These are phyloP conservation scores for Octodonta nipae DNA, from an alignment of 2,888 invertebrate genomes.

Conservation along the genomic window DNA sequence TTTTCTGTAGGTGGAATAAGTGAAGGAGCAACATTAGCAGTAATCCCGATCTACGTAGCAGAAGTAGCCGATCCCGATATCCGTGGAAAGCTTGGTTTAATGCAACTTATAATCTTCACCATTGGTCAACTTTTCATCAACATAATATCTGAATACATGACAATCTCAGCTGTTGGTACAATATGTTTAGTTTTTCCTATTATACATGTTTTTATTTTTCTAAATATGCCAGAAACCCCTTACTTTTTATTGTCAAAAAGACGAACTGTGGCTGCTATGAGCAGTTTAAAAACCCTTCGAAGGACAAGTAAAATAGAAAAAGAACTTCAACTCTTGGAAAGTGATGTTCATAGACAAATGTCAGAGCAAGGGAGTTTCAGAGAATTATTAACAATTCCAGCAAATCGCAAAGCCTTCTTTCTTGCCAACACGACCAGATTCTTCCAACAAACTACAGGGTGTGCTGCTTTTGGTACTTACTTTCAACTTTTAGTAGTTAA, in stretches of 20 bases:
- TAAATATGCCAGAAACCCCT: slow-evolving; percentile 28
- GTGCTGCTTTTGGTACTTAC: slow-evolving; percentile 22
- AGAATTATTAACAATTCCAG: slow-evolving; percentile 42
- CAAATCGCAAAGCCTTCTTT: slow-evolving; percentile 47
- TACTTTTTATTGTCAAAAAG: slow-evolving; percentile 25
- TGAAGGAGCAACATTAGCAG: slow-evolving; percentile 19
- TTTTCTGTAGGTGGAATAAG: slow-evolving; percentile 18
- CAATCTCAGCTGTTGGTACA: slow-evolving; percentile 15
- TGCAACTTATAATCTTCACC: slow-evolving; percentile 3
- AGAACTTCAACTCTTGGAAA: slow-evolving; percentile 19
- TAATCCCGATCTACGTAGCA: slow-evolving; percentile 21
- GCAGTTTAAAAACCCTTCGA: slow-evolving; percentile 20
- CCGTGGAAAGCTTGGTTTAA: slow-evolving; percentile 18
- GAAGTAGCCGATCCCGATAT: slow-evolving; percentile 21
- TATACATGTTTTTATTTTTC: slow-evolving; percentile 19
- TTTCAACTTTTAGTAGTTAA: slow-evolving; percentile 27
- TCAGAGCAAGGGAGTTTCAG: slow-evolving; percentile 36
- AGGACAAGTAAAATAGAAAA: slow-evolving; percentile 19
- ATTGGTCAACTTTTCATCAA: slow-evolving; percentile 11
- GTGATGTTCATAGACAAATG: slow-evolving; percentile 25
- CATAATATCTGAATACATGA: slow-evolving; percentile 21
- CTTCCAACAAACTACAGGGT: slow-evolving; percentile 24
- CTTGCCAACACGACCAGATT: slow-evolving; percentile 41
- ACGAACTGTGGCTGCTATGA: slow-evolving; percentile 16
- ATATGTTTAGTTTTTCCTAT: slow-evolving; percentile 19